Conservation (phyloP, 2,113 vertebrate genomes). For the Festucalex cinctus region DNA sequence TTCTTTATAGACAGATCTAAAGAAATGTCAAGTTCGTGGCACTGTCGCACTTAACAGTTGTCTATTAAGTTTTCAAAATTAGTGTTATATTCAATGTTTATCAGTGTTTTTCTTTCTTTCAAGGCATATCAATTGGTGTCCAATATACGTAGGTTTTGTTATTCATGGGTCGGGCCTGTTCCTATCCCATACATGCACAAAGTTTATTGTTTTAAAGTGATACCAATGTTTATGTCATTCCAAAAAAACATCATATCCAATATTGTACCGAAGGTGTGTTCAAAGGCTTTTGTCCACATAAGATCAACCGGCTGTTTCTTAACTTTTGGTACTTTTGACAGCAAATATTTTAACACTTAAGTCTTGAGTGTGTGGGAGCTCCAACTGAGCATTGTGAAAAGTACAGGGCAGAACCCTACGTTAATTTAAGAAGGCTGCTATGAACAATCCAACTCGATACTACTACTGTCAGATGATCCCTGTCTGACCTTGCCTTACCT, state of each 20-base stretch:
- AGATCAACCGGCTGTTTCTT: not conserved
- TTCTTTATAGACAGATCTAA: no score
- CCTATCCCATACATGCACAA: no score
- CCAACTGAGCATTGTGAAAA: slow-evolving; percentile 4
- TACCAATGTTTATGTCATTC: not conserved
- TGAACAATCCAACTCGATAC: slow-evolving; percentile 32
- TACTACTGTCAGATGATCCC: slow-evolving; percentile 55
- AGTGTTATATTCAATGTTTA: no score
- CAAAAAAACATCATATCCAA: not conserved
- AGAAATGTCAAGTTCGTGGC: no score
- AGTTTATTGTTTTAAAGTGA: no score
- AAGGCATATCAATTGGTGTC: no score
- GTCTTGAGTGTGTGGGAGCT: slow-evolving; percentile 16
- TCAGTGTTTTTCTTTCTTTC: no score
- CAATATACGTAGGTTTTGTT: no score
- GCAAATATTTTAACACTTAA: slow-evolving; percentile 8
- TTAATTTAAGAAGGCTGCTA: slow-evolving; percentile 19
- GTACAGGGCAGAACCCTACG: slow-evolving; percentile 18
- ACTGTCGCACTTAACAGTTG: no score
- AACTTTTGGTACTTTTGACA: not conserved
- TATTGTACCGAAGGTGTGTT: not conserved
- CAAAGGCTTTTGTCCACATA: slow-evolving; percentile 5
- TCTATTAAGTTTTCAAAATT: no score
- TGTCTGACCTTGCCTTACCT: slow-evolving; percentile 68
- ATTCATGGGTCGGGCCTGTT: no score